Conservation (phyloP, 2,888 invertebrate genomes). For the Anoplius nigerrimus region DNA sequence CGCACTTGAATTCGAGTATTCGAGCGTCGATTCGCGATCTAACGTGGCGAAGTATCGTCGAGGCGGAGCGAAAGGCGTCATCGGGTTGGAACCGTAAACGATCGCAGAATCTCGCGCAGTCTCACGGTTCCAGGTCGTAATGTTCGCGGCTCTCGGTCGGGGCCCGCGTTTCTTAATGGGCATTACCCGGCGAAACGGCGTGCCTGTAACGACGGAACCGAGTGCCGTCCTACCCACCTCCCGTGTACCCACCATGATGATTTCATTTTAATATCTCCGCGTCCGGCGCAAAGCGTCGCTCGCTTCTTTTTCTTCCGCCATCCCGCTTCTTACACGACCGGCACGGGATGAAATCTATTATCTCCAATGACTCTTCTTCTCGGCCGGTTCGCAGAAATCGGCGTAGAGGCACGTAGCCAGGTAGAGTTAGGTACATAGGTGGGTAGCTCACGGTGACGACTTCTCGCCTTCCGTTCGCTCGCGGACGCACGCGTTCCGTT, state of each 20-base stretch:
- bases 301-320: conserved; percentile 11
- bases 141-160: conserved; percentile 10
- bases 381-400: conserved; percentile 27
- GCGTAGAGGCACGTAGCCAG: too few species aligned
- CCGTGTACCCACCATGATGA: conserved; percentile 23
- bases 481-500: background rate
- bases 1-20: too few species aligned
- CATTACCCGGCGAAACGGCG: conserved; percentile 17
- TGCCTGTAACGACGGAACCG: background rate
- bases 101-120: background rate
- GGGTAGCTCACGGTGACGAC: too few species aligned
- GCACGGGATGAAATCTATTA: conserved; percentile 55
- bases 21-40: background rate
- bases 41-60: background rate
- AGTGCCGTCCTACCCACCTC: background rate
- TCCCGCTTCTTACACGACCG: conserved; percentile 2
- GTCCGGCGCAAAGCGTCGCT: conserved; percentile 13
- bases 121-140: conserved; percentile 5
- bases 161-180: conserved; percentile 30
- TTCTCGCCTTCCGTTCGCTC: too few species aligned
- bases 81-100: background rate
- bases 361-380: conserved; percentile 51
- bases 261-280: conserved; percentile 45
- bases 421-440: too few species aligned
- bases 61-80: background rate